These are phyloP conservation scores for Octomys mimax DNA, from an alignment of 2,797 vertebrate species.

Conservation along the genomic window DNA sequence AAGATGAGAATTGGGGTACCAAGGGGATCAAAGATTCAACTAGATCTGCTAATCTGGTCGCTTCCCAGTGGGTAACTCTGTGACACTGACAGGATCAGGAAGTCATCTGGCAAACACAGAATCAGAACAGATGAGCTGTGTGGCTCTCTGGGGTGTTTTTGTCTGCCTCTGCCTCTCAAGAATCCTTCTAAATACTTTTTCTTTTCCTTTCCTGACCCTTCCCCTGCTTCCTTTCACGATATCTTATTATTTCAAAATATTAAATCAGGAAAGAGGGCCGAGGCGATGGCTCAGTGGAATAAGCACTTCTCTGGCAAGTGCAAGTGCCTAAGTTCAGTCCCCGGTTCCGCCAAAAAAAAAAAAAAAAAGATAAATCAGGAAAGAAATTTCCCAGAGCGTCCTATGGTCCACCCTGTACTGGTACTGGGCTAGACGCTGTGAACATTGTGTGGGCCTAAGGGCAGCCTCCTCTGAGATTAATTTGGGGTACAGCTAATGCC, in stretches of 20 bases:
- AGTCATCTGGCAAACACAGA: constrained; percentile 11
- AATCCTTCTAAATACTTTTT: not conserved
- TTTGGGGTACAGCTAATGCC: not conserved
- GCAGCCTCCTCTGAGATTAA: not conserved
- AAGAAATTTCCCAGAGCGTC: not conserved
- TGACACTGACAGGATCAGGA: not conserved
- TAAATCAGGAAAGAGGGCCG: constrained; percentile 13
- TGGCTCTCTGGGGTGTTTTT: not conserved
- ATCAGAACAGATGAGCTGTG: not conserved
- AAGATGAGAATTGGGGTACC: not conserved
- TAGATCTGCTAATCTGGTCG: not conserved
- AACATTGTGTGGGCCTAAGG: not conserved
- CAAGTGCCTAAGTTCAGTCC: no score
- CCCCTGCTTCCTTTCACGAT: not conserved
- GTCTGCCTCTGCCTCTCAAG: not conserved
- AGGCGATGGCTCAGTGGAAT: no score
- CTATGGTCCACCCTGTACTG: not conserved
- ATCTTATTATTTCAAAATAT: not conserved
- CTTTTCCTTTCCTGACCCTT: not conserved
- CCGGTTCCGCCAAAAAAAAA: no score
- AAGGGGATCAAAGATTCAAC: not conserved
- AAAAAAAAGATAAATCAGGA: constrained; percentile 23
- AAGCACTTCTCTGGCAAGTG: no score
- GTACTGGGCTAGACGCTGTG: not conserved
- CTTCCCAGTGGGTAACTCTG: not conserved